phyloP scores from a whole-genome alignment of 2,888 invertebrate genomes.

The Parnassius glacialis region DNA sequence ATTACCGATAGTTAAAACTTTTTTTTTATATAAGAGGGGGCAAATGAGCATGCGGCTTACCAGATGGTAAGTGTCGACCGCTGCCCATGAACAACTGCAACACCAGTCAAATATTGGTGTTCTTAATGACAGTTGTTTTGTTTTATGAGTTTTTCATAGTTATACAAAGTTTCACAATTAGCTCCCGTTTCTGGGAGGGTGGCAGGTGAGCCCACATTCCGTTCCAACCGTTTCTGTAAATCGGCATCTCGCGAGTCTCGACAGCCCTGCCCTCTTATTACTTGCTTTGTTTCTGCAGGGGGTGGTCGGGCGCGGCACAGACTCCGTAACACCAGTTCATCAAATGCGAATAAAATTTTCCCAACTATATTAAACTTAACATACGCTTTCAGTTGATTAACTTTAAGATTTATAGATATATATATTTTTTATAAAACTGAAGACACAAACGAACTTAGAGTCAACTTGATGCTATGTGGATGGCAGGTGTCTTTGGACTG shows the following conservation, averaged over 20 bases:
- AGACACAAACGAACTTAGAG: no score
- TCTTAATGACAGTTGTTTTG: no score
- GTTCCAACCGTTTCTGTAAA: constrained; percentile 41
- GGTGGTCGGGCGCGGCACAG: constrained; percentile 1
- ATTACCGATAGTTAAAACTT: no score
- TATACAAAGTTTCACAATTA: constrained; percentile 4
- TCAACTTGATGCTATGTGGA: no score
- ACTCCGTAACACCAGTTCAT: background rate
- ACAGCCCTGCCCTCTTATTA: constrained; percentile 26
- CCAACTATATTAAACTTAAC: background rate
- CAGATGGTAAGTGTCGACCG: no score
- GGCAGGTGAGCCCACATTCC: constrained; percentile 30
- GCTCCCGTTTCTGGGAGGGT: background rate
- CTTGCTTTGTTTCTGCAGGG: constrained; percentile 27
- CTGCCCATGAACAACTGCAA: no score
- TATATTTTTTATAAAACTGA: no score
- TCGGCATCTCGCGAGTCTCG: constrained; percentile 37
- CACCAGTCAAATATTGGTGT: no score
- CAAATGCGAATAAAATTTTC: constrained; percentile 1
- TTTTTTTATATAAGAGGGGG: no score
- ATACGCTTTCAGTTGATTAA: background rate
- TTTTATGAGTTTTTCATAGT: no score
- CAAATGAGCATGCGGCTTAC: no score
- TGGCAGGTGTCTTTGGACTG: no score
- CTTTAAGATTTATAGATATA: constrained; percentile 5